A percentile compares a stretch with the other conserved stretches of the same genome.
These are phyloP conservation scores for Pipistrellus pygmaeus DNA, from an alignment of 2,797 vertebrate genomes.

Conservation along the genomic window DNA sequence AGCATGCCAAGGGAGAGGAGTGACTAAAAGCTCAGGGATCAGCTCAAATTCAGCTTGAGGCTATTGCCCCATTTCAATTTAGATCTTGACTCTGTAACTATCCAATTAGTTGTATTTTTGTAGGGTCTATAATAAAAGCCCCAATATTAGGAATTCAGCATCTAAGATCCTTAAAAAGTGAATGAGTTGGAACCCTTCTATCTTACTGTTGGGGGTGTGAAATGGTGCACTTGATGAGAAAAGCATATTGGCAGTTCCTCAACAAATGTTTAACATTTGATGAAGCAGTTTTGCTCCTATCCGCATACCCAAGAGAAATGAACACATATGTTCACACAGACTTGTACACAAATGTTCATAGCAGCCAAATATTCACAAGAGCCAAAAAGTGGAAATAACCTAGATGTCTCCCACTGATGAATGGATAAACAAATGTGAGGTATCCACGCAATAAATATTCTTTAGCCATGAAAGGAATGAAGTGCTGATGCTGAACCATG, in stretches of 20 bases:
- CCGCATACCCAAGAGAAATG: slow-evolving; percentile 20
- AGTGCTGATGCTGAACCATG: too few species aligned
- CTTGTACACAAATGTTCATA: slow-evolving; percentile 2
- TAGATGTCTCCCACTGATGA: background rate
- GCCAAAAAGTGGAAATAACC: background rate
- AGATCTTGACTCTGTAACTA: background rate
- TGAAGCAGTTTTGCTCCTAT: slow-evolving; percentile 1
- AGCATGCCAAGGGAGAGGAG: background rate
- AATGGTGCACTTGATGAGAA: background rate
- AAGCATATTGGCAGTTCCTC: slow-evolving; percentile 11
- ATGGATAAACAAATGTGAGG: background rate
- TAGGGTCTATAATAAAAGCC: background rate
- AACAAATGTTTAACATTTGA: slow-evolving; percentile 34
- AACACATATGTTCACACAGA: slow-evolving; percentile 11
- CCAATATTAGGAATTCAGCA: slow-evolving; percentile 2
- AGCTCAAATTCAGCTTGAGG: background rate
- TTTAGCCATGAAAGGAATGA: background rate
- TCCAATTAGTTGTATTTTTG: background rate
- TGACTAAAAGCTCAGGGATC: background rate
- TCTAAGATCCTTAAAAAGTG: slow-evolving; percentile 50
- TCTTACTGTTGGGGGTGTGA: background rate
- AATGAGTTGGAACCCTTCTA: background rate
- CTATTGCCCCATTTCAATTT: background rate
- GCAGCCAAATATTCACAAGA: slow-evolving; percentile 41
- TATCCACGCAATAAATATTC: too few species aligned